Base-by-base conservation (phyloP, 2,797 vertebrate genomes). In the Lepus oiostolus region DNA sequence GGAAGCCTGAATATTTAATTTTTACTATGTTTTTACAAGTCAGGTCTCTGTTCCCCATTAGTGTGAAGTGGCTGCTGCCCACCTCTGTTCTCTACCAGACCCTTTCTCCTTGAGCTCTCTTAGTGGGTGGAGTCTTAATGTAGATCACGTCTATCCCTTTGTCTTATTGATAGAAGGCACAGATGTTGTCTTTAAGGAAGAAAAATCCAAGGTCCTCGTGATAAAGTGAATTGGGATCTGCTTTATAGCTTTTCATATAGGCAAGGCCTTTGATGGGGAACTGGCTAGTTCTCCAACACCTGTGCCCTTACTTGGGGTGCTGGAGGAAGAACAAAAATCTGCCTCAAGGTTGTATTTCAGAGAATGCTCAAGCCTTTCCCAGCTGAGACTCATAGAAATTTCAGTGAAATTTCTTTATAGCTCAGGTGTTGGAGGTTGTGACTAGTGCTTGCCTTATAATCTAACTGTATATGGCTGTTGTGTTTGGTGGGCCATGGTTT, bases 231-330 rank as follows among this genome's bases (percentile, higher is more conserved):
- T 26, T 28, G 74, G 90, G 70, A 16, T 21, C n/a, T 13, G 24
- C 62, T 94, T 92, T 89, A 86, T 58, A 85, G 30, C 63, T 88
- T 90, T 96, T n/a, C 32, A 76, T 81, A 70, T 92, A 38, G 84
- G 71, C 26, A 67, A 54, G 60, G 42, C 10, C 35, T 52, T 52
- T 28, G 79, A 2, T 28, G 68, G 17, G 70, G 88, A 14, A 74
- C 16, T 52, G 47, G 21, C 21, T 72, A 42, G 85, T 95, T 89
- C 42, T 95, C 47, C 91, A 60, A 94, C 70, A 71, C 38, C 30
- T 77, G 72, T 65, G 82, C 74, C 85, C 91, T 90, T 72, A 91
- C 42, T 7, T 42, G 54, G 26, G 62, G 5, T 71, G 30, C 28
- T 84, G 60, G 54, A 85, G 30, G 75, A 90, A 83, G 60, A 58